Evolutionary conservation across 2,888 invertebrate species (phyloP).

Genomic region (Pachymerium ferrugineum): DNA sequence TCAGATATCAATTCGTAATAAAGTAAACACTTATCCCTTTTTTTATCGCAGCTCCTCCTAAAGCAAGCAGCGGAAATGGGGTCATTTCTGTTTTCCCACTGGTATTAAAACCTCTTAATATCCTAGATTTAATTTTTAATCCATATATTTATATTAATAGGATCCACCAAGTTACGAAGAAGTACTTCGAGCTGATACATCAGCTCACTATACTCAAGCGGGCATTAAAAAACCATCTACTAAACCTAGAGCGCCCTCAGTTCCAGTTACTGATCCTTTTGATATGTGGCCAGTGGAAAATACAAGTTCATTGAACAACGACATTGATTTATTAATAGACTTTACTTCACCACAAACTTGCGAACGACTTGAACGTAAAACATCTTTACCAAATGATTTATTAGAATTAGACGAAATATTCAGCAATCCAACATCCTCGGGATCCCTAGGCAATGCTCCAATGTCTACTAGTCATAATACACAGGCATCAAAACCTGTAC

Average conservation of each 20-base stretch:
- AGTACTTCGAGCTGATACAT: not conserved
- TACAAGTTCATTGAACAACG: no score
- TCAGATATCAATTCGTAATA: not conserved
- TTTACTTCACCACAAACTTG: not conserved
- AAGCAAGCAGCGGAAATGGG: not conserved
- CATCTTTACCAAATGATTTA: not conserved
- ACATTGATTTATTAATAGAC: not conserved
- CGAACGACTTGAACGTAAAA: not conserved
- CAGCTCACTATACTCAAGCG: not conserved
- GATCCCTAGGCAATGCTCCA: no score
- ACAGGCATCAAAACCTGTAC: not conserved
- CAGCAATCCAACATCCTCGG: not conserved
- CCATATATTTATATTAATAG: no score
- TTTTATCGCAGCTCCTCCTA: not conserved
- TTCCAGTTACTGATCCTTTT: not conserved
- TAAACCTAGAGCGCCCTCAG: not conserved
- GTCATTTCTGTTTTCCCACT: not conserved
- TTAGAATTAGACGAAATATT: not conserved
- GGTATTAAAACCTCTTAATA: not conserved
- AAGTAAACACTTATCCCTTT: not conserved
- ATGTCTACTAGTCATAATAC: not conserved
- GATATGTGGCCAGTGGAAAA: not conserved
- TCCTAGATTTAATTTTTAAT: no score
- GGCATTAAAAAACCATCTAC: not conserved
- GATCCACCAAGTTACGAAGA: slow-evolving; percentile 9